Percentiles rank a stretch among this genome's conserved stretches.
These are phyloP conservation scores for Melitaea cinxia DNA, from an alignment of 1,140 invertebrate genomes.

Conservation along the genomic window DNA sequence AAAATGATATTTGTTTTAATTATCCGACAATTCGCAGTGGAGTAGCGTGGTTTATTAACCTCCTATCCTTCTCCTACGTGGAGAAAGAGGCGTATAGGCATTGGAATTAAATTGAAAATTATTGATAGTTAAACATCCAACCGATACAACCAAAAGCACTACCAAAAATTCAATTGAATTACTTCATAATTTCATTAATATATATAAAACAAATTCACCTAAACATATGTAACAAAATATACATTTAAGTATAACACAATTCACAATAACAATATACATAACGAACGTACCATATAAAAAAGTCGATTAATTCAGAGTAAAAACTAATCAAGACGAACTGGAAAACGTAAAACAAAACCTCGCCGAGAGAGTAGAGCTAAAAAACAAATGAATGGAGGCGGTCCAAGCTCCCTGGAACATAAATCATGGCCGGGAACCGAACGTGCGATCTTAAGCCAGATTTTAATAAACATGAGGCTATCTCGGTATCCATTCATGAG, in stretches of 20 bases:
- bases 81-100: too few species aligned
- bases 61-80: too few species aligned
- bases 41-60: too few species aligned
- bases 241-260: not conserved
- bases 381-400: constrained; percentile 76
- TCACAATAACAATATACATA: constrained; percentile 13
- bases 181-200: too few species aligned
- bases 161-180: too few species aligned
- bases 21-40: too few species aligned
- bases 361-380: constrained; percentile 46
- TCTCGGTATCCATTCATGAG: constrained; percentile 69
- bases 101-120: too few species aligned
- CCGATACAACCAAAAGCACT: too few species aligned
- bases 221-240: not conserved
- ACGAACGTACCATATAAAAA: constrained; percentile 24
- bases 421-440: constrained; percentile 68
- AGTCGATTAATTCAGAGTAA: constrained; percentile 52
- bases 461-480: constrained; percentile 76
- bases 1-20: too few species aligned
- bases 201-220: too few species aligned
- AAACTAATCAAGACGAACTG: constrained; percentile 74
- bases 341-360: constrained; percentile 67
- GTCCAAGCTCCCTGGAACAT: constrained; percentile 58
- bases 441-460: constrained; percentile 56
- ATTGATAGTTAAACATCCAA: too few species aligned